Evolutionary conservation across 1,140 invertebrate genomes (phyloP).

Genomic region (Conopomorpha cramerella): DNA sequence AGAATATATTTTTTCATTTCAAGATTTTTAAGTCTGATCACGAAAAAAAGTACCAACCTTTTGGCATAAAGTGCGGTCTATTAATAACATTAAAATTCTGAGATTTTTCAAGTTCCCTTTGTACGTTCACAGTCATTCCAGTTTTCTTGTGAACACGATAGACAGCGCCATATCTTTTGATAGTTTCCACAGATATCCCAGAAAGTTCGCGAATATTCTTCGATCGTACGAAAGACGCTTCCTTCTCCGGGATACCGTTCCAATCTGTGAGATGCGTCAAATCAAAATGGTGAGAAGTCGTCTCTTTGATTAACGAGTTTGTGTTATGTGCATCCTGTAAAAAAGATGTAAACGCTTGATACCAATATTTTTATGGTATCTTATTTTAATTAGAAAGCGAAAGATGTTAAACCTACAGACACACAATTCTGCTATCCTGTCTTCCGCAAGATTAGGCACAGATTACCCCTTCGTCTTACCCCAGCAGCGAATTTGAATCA

Average conservation of each 20-base stretch:
- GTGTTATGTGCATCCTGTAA: neutral
- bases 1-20: too few species aligned
- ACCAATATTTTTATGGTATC: neutral
- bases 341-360: too few species aligned
- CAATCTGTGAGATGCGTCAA: neutral
- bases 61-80: slow-evolving; percentile 30
- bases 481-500: too few species aligned
- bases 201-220: neutral
- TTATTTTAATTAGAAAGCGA: too few species aligned
- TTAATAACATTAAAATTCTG: slow-evolving; percentile 20
- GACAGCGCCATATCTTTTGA: neutral
- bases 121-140: neutral
- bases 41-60: slow-evolving; percentile 18
- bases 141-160: neutral
- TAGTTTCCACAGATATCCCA: slow-evolving; percentile 1
- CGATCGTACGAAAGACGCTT: neutral
- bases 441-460: neutral
- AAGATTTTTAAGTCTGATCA: too few species aligned
- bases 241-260: neutral
- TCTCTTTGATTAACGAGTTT: neutral
- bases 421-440: neutral
- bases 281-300: neutral
- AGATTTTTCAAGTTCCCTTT: neutral
- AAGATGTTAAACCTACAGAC: neutral
- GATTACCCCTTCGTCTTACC: neutral